Evolutionary conservation across 2,797 vertebrate genomes (phyloP).

Genomic region (Urophycis tenuis): DNA sequence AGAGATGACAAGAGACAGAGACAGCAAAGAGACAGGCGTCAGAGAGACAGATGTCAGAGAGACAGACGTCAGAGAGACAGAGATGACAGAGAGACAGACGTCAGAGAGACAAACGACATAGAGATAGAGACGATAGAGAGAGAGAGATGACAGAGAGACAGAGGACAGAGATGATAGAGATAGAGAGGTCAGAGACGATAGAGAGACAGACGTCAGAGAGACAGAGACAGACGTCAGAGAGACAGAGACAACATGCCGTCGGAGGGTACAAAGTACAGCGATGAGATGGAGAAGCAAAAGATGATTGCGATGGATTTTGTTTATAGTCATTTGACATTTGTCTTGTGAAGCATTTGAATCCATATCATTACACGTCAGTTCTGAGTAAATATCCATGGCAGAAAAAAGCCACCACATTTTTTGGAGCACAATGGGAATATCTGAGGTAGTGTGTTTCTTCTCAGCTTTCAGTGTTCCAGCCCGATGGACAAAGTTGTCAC

Average conservation of each 20-base stretch:
- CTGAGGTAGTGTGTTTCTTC: not conserved
- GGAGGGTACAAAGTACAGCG: not conserved
- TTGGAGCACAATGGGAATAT: not conserved
- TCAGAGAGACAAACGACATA: too few relatives aligned
- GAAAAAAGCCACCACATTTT: not conserved
- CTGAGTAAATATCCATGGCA: not conserved
- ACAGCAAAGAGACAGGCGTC: too few relatives aligned
- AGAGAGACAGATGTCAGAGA: too few relatives aligned
- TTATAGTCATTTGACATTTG: not conserved
- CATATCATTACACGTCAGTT: not conserved
- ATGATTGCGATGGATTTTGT: not conserved
- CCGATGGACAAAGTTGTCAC: not conserved
- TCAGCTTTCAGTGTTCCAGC: not conserved
- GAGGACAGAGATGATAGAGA: too few relatives aligned
- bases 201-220: too few relatives aligned
- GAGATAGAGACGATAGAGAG: too few relatives aligned
- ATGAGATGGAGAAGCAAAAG: not conserved
- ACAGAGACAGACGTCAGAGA: not conserved
- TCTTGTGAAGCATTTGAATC: not conserved
- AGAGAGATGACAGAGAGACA: conserved; percentile 7
- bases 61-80: too few relatives aligned
- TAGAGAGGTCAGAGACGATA: too few relatives aligned
- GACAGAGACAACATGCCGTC: not conserved
- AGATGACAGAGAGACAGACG: too few relatives aligned
- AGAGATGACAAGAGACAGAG: too few relatives aligned